These are phyloP conservation scores for Pseudolaguvia tuberculata DNA, from an alignment of 2,113 vertebrate species.

Conservation along the genomic window DNA sequence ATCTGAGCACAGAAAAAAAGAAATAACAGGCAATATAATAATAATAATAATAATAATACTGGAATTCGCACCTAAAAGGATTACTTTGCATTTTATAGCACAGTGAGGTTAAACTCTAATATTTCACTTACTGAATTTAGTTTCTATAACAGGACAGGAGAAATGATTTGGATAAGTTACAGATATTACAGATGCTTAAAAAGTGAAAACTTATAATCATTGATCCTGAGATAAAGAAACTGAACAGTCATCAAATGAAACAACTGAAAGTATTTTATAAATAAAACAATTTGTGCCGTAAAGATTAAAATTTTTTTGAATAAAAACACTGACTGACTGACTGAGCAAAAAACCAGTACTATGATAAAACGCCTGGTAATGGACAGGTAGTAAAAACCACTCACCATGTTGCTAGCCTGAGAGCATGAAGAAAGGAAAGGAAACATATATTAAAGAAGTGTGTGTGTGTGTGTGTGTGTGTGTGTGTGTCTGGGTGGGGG, in stretches of 20 bases:
- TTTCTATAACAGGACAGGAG: neutral
- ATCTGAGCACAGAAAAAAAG: slow-evolving; percentile 69
- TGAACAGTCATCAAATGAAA: too few species aligned
- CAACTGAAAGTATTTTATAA: too few species aligned
- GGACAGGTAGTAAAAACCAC: slow-evolving; percentile 61
- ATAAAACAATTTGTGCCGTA: neutral
- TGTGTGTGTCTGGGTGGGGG: neutral
- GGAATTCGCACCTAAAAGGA: neutral
- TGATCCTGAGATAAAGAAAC: neutral
- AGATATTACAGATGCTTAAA: too few species aligned
- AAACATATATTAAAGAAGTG: slow-evolving; percentile 8
- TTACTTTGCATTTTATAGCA: neutral
- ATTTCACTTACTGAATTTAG: neutral
- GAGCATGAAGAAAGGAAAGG: slow-evolving; percentile 80
- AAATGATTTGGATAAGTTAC: too few species aligned
- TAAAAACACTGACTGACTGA: neutral
- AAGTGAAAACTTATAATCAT: neutral
- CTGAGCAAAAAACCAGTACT: neutral
- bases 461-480: neutral
- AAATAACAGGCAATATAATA: slow-evolving; percentile 18
- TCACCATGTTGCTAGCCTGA: slow-evolving; percentile 99
- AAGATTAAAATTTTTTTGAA: too few species aligned
- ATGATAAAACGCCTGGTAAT: neutral
- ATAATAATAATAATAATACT: neutral
- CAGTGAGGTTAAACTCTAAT: neutral